Percentiles rank a stretch among this genome's conserved stretches.
These are phyloP conservation scores for Lophius piscatorius DNA, from an alignment of 2,113 vertebrate genomes.

Conservation along the genomic window DNA sequence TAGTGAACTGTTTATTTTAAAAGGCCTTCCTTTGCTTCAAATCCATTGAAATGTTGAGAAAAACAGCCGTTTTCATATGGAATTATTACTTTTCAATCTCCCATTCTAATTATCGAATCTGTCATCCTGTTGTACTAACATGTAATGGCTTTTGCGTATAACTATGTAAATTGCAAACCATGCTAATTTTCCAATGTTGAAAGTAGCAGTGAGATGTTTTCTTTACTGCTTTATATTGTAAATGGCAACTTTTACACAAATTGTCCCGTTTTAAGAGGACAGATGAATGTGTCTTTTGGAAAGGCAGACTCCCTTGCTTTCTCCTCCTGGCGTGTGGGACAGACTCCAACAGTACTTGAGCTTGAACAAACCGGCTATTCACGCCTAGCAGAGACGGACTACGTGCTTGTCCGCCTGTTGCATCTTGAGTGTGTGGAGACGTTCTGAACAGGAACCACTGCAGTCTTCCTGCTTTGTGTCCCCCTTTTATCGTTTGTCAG, in stretches of 20 bases:
- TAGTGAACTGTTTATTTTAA: constrained; percentile 1
- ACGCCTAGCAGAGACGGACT: constrained; percentile 54
- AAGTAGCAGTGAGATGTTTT: constrained; percentile 40
- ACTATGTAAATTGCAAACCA: constrained; percentile 35
- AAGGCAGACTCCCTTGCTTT: constrained; percentile 74
- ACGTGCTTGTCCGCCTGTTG: constrained; percentile 61
- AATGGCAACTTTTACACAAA: constrained; percentile 66
- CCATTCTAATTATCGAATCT: constrained; percentile 9
- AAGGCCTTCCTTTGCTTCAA: background rate
- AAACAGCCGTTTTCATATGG: background rate
- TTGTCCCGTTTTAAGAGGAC: constrained; percentile 76
- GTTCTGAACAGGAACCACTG: constrained; percentile 47
- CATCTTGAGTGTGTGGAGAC: constrained; percentile 58
- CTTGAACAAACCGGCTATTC: constrained; percentile 75
- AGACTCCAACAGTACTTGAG: constrained; percentile 73
- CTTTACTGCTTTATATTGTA: constrained; percentile 60
- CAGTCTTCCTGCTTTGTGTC: constrained; percentile 42
- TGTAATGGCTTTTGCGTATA: constrained; percentile 30
- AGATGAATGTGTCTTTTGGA: constrained; percentile 80
- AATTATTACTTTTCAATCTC: constrained; percentile 7
- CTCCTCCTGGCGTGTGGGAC: constrained; percentile 63
- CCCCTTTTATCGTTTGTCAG: constrained; percentile 40
- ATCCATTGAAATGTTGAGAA: constrained; percentile 1
- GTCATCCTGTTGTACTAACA: constrained; percentile 20
- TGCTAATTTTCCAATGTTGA: constrained; percentile 35